Conservation (phyloP, 2,797 vertebrate genomes). For the Phrynocephalus forsythii region DNA sequence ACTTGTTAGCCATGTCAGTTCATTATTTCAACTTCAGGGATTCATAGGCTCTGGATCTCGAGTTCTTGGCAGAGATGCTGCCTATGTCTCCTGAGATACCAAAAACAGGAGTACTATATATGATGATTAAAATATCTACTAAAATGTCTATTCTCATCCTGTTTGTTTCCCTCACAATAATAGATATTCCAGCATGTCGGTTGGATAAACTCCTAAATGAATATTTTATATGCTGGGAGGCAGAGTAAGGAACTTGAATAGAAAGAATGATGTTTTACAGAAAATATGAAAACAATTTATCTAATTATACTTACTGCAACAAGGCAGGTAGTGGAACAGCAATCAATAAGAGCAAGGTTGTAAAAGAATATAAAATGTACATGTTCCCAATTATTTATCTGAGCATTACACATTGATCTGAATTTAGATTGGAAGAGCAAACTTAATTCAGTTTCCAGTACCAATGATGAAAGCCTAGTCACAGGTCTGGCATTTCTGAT, state of each 20-base stretch:
- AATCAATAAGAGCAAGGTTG: background rate
- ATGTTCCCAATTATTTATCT: background rate
- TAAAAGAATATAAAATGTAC: background rate
- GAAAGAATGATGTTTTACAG: no score
- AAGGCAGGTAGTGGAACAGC: background rate
- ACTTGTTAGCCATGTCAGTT: background rate
- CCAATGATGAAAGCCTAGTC: constrained; percentile 37
- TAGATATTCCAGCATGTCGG: background rate
- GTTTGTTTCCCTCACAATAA: background rate
- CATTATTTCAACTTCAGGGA: background rate
- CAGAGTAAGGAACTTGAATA: no score
- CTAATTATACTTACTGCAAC: background rate
- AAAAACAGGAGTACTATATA: background rate
- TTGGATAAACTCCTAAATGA: background rate
- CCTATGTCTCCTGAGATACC: background rate
- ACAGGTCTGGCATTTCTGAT: background rate
- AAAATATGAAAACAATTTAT: background rate
- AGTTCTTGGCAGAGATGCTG: background rate
- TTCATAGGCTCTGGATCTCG: background rate
- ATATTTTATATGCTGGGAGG: background rate
- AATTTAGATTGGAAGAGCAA: constrained; percentile 20
- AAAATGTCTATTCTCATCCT: background rate
- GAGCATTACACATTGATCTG: background rate
- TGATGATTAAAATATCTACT: background rate
- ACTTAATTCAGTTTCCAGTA: constrained; percentile 25